Base-by-base conservation (phyloP, 2,888 invertebrate genomes). In the Lepidocyrtinus sp. region DNA sequence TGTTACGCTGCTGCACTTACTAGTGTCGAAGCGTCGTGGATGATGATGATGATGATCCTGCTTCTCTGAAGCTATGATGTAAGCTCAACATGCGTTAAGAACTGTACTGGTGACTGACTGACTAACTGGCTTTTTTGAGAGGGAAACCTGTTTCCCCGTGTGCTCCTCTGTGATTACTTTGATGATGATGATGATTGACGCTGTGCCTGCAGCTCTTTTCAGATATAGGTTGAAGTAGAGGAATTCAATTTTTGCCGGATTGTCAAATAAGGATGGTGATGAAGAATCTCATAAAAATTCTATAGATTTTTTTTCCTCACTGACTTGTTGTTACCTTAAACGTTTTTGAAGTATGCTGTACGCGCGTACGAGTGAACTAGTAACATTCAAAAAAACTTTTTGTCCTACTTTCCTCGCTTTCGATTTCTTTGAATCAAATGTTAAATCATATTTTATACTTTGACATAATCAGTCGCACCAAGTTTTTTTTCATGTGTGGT, bases 71-170 rank as follows among this genome's bases (percentile, higher is more conserved):
- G 50, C 15, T 50, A 12, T 68, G 70, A 70, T 70, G 70, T 64
- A 76, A 70, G 75, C 76, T 76, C 70, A 75, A 75, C 75, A 69
- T 75, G 75, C 75, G 75, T 75, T 69, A 75, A 75, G 65, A 74
- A 65, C 65, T 63, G 74, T 65, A 65, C 63, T 64, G 45, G 72
- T 69, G 69, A 61, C 72, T 72, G 72, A 64, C 26, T 74, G 65
- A 21, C 50, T 74, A 50, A 21, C 73, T 75, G 67, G 27, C 69
- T 75, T 50, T 50, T 50, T 50, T 50, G 76, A 75, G 26, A 76
- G 76, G 76, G 76, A 76, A 76, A 76, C 76, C 76, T 76, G 76
- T 76, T 76, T 76, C 71, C 70, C 69, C 45, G 62, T 75, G 62
- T 75, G 46, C 65, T 36, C 45, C 59, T 45, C 50, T 45, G 3